phyloP scores from a whole-genome alignment of 2,113 vertebrate species.

The Oryctolagus cuniculus region mOryCun1.1 NC_091439.1:11266001-11266500 shows the following conservation, averaged over 20 bases:
- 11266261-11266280: neutral
- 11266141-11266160: neutral
- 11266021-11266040: neutral
- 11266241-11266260: neutral
- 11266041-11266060: neutral
- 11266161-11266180: neutral
- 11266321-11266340: neutral
- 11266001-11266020: neutral
- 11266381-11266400: no score
- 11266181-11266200: neutral
- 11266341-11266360: neutral
- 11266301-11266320: conserved; percentile 16
- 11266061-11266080: neutral
- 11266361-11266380: neutral
- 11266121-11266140: neutral
- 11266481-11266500: no score
- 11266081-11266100: neutral
- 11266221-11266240: neutral
- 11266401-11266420: no score
- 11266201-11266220: neutral
- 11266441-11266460: no score
- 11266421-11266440: no score
- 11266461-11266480: no score
- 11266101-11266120: conserved; percentile 10
- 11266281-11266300: neutral